Base-by-base conservation (phyloP, 2,888 invertebrate species). In the Pristionchus maxplancki region DNA sequence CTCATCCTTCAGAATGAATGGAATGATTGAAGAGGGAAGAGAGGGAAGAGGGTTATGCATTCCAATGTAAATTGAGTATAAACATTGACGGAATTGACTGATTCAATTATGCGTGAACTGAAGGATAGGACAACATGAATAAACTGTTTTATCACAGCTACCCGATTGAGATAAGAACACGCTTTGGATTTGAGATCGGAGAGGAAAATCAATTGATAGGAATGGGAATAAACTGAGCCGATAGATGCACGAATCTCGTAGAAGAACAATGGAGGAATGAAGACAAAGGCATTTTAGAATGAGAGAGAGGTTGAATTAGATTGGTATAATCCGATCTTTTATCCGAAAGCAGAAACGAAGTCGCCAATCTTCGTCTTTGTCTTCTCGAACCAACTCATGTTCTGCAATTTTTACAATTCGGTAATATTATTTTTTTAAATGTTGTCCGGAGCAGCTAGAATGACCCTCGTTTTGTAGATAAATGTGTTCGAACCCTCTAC, bases 341-440 rank as follows among this genome's bases (percentile, higher is more conserved):
- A 81, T 78, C 88, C 88, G 44, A 88, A 81, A 20, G 88, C 88
- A 3, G 40, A 8, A 1, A 88, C 88, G 40, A 88, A 88, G 40
- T 88, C 88, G 34, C 44, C 44, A 28, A 88, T 88, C 62, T 88
- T 88, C 81, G 88, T 88, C 37, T 88, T 88, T 13, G 88, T 88
- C 28, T 74, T 40, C 62, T 88, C 88, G 81, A 81, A 88, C 78
- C 78, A 88, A 40, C 58, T 62, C 88, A 88, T 88, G 44, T 88
- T 88, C 88, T 88, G 81, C 31, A 81, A 53, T 24, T 20, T n/a
- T 78, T 24, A 0, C 37, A 37, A 9, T 71, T 34, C 24, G 34
- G 3, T 58, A 5, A 53, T 53, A 20, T 17, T 53, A 20, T 20
- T 5, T 53, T 53, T 5, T 20, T 20, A 53, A 53, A 20, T n/a